Evolutionary conservation across 1,140 invertebrate genomes (phyloP), one percentile per base, ranked within the genome.

Genomic region (Cylas formicarius): DNA sequence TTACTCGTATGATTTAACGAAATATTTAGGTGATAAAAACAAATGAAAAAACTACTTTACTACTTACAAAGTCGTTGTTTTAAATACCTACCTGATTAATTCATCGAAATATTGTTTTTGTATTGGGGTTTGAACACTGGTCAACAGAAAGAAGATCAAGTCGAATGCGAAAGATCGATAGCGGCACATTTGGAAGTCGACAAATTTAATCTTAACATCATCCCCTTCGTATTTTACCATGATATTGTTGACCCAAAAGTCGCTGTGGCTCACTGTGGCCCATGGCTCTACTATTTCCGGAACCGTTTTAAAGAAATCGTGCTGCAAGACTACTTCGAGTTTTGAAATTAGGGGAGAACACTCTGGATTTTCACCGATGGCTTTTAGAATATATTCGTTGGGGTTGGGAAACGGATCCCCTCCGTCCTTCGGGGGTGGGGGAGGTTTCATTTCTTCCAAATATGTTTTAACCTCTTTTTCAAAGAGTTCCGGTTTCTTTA

Each of bases 191-290:
- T 81, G 78, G 44, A 78, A 78, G 51, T 81, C 79, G 0, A 81
- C 63, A 21, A 81, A 70, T 60, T 77, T 80, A 3, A 75, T 48
- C 23, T 70, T 65, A 0, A 64, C 50, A 0, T 72, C 61, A 16
- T 60, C 37, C 0, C 58, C 62, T 27, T 44, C 26, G n/a, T 55
- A 43, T 11, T 42, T 51, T 2, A 55, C 19, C 58, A 82, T 67
- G 0, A 78, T 63, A 47, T 82, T 82, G 51, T 77, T 80, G 2
- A 70, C 61, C 78, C 78, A 81, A 21, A 78, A 68, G 57, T 81
- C 79, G 1, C 67, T 61, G 38, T 81, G 79, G 2, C 67, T 57
- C 10, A 74, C 67, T 0, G 69, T 72, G 0, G 67, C 68, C 57
- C 68, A 78, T 0, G 66, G 63, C 37, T 72, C 65, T 0, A 10